These are phyloP conservation scores for Sphenodon punctatus DNA, from an alignment of 2,797 vertebrate species.

Conservation along the genomic window DNA sequence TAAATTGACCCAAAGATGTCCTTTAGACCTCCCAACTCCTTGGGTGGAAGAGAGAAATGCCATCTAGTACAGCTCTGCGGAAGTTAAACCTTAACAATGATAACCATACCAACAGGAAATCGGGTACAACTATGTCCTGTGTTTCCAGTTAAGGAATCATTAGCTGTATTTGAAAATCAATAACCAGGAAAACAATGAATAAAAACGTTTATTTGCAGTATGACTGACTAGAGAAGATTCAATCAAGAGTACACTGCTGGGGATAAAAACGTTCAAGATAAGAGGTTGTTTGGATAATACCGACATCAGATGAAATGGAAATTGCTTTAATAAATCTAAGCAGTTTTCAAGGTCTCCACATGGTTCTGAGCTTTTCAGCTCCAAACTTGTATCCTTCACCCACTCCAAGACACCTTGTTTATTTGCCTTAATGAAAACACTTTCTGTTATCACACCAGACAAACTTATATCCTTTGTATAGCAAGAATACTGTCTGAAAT, in stretches of 20 bases:
- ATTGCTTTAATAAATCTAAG: conserved; percentile 41
- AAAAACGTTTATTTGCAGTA: conserved; percentile 43
- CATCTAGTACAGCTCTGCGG: background rate
- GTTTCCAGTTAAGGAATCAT: background rate
- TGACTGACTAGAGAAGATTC: conserved; percentile 38
- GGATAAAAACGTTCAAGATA: conserved; percentile 25
- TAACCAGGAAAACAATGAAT: background rate
- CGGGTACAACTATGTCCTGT: background rate
- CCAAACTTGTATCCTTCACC: background rate
- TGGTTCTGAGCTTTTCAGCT: background rate
- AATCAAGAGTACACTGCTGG: background rate
- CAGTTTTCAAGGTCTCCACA: conserved; percentile 1
- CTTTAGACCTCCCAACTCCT: background rate
- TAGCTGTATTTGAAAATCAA: conserved; percentile 13
- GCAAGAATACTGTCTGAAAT: too few species aligned
- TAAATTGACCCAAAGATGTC: background rate
- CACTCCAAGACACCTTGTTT: background rate
- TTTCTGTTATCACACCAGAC: background rate
- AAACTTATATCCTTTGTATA: background rate
- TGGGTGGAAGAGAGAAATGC: background rate
- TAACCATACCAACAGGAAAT: background rate
- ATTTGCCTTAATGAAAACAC: background rate
- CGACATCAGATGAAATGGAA: conserved; percentile 32
- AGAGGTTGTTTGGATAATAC: conserved; percentile 40
- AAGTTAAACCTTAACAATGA: background rate